Conservation (phyloP, 2,113 vertebrate genomes). For the Microtus ochrogaster region DNA sequence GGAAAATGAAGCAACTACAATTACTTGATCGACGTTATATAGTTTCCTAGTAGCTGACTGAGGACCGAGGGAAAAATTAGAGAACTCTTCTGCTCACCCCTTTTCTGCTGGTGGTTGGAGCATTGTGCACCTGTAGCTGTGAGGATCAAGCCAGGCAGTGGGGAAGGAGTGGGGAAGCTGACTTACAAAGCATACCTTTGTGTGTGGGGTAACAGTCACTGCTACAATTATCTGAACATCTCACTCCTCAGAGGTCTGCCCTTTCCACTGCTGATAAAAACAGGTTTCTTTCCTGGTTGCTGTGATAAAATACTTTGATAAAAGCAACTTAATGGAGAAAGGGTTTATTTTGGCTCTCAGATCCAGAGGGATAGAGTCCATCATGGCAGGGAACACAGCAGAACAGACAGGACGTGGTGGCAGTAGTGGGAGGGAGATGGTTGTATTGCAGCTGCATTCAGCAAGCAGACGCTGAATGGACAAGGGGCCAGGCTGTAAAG, state of each 20-base stretch:
- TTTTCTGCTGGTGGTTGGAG: neutral
- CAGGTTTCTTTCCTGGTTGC: neutral
- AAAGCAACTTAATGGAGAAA: neutral
- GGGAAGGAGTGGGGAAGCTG: neutral
- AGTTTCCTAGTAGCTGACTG: neutral
- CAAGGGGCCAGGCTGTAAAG: neutral
- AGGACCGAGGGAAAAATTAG: neutral
- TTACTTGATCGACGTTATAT: neutral
- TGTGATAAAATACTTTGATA: neutral
- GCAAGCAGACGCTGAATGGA: neutral
- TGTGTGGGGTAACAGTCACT: neutral
- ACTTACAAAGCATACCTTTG: neutral
- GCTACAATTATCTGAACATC: constrained; percentile 16
- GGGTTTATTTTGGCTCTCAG: neutral
- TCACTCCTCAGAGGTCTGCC: neutral
- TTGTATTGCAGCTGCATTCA: neutral
- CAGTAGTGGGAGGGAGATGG: neutral
- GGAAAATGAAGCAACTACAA: neutral
- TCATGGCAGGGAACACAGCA: neutral
- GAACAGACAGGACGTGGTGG: neutral
- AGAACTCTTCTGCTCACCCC: neutral
- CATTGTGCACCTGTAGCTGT: neutral
- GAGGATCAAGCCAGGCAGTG: accelerated
- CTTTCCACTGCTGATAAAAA: constrained; percentile 60
- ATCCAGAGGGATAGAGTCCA: neutral